Evolutionary conservation across 2,888 invertebrate species (phyloP), one percentile per base, ranked within the genome.

Genomic region (Erynnis tages): DNA sequence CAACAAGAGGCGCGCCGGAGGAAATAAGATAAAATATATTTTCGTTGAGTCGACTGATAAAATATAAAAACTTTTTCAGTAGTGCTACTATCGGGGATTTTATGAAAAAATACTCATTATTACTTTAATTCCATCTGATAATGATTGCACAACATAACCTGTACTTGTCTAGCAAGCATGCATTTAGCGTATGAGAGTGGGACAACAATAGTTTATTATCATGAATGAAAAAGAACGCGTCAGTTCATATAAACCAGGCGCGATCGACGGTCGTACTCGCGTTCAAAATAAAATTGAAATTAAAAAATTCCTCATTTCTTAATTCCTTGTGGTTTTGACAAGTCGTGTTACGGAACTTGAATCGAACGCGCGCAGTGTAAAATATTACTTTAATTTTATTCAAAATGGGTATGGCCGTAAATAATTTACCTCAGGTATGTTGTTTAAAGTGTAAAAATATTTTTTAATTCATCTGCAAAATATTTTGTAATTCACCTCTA

Each of bases 1-100:
- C 80, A 91, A 65, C 85, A 82, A 79, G 90, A 91, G 82, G 93
- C 93, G 64, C 86, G 93, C 64, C 83, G 91, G 66, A 89, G 90
- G 84, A 91, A 91, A 63, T 57, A 58, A 55, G 63, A 71, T 67
- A 63, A 66, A 63, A 57, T 62, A 54, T 35, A 13, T 44, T 43
- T 8, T 27, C 29, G 7, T 27, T 17, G 27, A 35, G 7, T 21
- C 17, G 13, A 35, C 34, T 41, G 34, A 7, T 34, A 30, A 1
- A n/a, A 27, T 34, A 16, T 27, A 43, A 37, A 35, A 35, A 29
- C n/a, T n/a, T 14, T 29, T 44, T 35, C 5, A 5, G 23, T 50
- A 43, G 4, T 27, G n/a, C 17, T 4, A 21, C 21, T 21, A 21
- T 21, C 3, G n/a, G 14, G 21, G 30, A 13, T 30, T 37, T 29